Base-by-base conservation (phyloP, 2,113 vertebrate species). In the Podarcis muralis region DNA sequence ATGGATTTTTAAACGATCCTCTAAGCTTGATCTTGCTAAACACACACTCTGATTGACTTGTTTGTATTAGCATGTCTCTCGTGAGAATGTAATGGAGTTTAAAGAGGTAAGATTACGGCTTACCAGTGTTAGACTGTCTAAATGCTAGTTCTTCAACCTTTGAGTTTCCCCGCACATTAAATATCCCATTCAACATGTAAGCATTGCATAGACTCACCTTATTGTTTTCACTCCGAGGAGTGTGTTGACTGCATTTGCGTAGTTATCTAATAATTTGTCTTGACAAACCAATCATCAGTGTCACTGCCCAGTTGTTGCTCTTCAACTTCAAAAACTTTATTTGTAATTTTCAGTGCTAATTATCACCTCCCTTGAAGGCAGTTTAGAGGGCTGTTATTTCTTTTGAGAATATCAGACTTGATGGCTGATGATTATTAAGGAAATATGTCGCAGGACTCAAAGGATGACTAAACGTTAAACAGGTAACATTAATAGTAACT, bases 401-500 rank as follows among this genome's bases (percentile, higher is more conserved):
- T 98, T 98, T 98, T 99, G 98, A 98, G 98, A 98, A 98, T 98
- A 98, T 98, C 98, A 98, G 98, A 98, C 97, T 98, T 97, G 98
- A 98, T 98, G 98, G 97, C 98, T 97, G 98, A 98, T 98, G 97
- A 98, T 98, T 98, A 96, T 98, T 98, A 98, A 98, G 98, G 97
- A 98, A 98, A 97, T 98, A 98, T 98, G 97, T 98, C 98, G 97
- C 97, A 97, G 98, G 98, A 99, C 97, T 98, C 97, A 99, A 98
- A 98, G 98, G 98, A 99, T 98, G 98, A 98, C 98, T 99, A 98
- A 98, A 99, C 98, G 96, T 98, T 99, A 99, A 99, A 97, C 98
- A 99, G 99, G 99, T 99, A 99, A 99, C 98, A 98, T 95, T 97
- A 98, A 98, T 96, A 98, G 97, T 98, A 98, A 98, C 97, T 97